Percentiles rank a stretch among this genome's conserved stretches.
These are phyloP conservation scores for Bradypus variegatus DNA, from an alignment of 2,797 vertebrate genomes.

Conservation along the genomic window DNA sequence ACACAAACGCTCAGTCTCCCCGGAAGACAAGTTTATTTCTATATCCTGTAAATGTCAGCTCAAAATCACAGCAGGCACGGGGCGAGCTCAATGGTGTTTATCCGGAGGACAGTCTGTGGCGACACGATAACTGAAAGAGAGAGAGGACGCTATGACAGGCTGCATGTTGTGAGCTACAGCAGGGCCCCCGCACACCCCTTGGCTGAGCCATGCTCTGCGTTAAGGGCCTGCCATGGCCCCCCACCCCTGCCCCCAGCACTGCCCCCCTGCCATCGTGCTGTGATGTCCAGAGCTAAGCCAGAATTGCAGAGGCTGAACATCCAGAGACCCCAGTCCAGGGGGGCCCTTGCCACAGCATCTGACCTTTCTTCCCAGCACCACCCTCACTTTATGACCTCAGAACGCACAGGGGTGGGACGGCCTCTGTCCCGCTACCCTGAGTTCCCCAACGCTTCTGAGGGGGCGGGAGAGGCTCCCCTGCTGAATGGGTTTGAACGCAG, in stretches of 20 bases:
- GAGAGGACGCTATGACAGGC: background rate
- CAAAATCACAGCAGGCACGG: conserved; percentile 73
- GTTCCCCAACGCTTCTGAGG: background rate
- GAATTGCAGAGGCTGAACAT: background rate
- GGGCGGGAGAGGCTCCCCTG: background rate
- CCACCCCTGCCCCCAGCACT: too few relatives aligned
- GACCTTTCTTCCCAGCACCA: rapidly evolving
- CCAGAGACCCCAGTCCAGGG: rapidly evolving
- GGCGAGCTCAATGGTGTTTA: conserved; percentile 85
- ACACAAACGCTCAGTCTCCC: background rate
- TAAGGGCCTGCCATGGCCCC: too few relatives aligned
- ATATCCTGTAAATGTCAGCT: rapidly evolving
- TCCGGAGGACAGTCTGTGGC: conserved; percentile 89
- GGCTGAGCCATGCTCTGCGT: too few relatives aligned
- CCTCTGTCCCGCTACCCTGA: background rate
- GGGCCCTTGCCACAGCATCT: rapidly evolving
- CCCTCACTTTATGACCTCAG: background rate
- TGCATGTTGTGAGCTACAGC: too few relatives aligned
- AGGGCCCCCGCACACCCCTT: too few relatives aligned
- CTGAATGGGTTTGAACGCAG: rapidly evolving
- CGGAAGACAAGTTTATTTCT: background rate
- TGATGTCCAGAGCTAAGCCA: too few relatives aligned
- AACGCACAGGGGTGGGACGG: rapidly evolving
- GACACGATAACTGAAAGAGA: conserved; percentile 75
- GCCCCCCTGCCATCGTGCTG: too few relatives aligned